phyloP scores from a whole-genome alignment of 2,888 invertebrate genomes.

The Epinotia ramella region DNA sequence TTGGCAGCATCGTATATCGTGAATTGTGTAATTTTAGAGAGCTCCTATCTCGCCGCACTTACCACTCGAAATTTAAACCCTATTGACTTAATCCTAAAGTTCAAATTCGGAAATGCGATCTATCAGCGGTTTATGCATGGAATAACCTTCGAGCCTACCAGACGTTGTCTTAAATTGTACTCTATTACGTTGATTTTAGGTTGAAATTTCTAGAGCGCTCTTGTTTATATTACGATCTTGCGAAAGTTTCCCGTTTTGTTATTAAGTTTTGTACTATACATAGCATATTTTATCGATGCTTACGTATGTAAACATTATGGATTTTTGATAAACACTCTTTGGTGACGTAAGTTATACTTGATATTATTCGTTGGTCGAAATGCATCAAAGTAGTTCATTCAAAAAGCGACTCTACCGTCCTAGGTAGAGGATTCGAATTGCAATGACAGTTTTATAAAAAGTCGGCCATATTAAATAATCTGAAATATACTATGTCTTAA shows the following conservation, averaged over 20 bases:
- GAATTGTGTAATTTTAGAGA: background rate
- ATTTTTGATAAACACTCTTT: slow-evolving; percentile 4
- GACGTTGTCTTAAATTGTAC: background rate
- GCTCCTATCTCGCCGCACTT: background rate
- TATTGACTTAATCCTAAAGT: background rate
- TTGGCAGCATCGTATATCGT: background rate
- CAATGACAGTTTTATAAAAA: too few species aligned
- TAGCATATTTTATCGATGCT: slow-evolving; percentile 13
- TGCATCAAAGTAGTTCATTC: too few species aligned
- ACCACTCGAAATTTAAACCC: slow-evolving; percentile 1
- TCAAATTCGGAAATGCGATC: background rate
- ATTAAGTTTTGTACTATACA: background rate
- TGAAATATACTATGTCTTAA: too few species aligned
- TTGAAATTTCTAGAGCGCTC: background rate
- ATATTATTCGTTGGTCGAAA: too few species aligned
- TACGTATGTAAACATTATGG: slow-evolving; percentile 4
- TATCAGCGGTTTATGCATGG: background rate
- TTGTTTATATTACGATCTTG: background rate
- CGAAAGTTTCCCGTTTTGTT: background rate
- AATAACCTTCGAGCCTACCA: background rate
- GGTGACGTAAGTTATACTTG: background rate
- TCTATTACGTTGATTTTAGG: background rate
- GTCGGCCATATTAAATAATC: too few species aligned
- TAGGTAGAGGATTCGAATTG: too few species aligned
- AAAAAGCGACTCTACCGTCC: too few species aligned